These are phyloP conservation scores for Nowickia ferox DNA, from an alignment of 2,888 invertebrate species.

Conservation along the genomic window DNA sequence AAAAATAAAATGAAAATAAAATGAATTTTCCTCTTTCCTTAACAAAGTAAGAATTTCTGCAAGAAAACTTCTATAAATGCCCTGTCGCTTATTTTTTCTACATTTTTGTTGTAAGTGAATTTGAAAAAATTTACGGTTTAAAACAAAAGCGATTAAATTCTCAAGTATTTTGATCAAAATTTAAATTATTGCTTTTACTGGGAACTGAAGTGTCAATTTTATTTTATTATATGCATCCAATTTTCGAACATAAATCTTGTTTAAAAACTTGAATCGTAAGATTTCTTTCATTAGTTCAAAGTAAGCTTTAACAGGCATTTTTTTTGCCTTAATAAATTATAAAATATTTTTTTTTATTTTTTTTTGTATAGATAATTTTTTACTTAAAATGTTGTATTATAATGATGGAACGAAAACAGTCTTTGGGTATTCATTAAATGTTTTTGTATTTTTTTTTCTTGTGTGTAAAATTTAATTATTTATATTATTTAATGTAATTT, in stretches of 20 bases:
- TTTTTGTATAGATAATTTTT: constrained; percentile 38
- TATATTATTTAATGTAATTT: constrained; percentile 53
- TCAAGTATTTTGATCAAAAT: background rate
- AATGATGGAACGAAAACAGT: constrained; percentile 84
- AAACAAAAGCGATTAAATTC: too few species aligned
- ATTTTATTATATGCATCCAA: constrained; percentile 27
- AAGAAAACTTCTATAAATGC: too few species aligned
- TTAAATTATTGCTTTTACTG: background rate
- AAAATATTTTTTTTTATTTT: constrained; percentile 55
- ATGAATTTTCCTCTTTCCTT: too few species aligned
- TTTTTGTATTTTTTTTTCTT: constrained; percentile 49
- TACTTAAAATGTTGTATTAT: constrained; percentile 63
- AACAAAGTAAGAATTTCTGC: too few species aligned
- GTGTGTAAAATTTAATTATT: constrained; percentile 65
- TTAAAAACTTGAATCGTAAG: background rate
- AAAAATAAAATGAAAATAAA: too few species aligned
- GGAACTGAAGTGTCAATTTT: background rate
- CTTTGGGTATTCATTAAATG: constrained; percentile 83
- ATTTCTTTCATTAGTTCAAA: constrained; percentile 23
- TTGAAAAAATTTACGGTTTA: too few species aligned
- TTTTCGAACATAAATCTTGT: constrained; percentile 1
- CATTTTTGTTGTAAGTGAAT: too few species aligned
- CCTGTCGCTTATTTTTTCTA: too few species aligned
- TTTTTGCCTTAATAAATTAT: constrained; percentile 69
- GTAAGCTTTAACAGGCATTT: constrained; percentile 57